Base-by-base conservation (phyloP, 2,797 vertebrate species). In the Melopsittacus undulatus region DNA sequence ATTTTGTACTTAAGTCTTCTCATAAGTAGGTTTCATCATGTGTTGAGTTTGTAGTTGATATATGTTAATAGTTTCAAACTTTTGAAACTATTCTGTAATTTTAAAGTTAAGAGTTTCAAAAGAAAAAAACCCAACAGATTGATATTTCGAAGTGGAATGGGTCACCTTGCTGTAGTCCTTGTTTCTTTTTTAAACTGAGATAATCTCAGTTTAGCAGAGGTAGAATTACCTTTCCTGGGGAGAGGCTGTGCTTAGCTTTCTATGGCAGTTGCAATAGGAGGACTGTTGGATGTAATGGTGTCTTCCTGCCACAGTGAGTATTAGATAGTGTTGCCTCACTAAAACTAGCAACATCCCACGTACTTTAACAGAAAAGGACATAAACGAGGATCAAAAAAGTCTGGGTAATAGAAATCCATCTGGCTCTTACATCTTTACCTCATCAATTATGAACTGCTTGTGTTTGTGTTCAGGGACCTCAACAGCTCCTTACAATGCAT, bases 231-330 rank as follows among this genome's bases (percentile, higher is more conserved):
- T 66, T 77, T 57, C n/a, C 4, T 13, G 17, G 46, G 23, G 11
- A 14, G 38, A 64, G 40, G 9, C 11, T 62, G 32, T 54, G 24
- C 30, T 45, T 27, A 45, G 42, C 51, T 62, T 32, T 36, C 27
- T 4, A 0, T 10, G 61, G 49, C 40, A 12, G 17, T 14, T 49
- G n/a, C 42, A 38, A 48, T 3, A 59, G 29, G 21, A 83, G 16
- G 21, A 29, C 27, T 74, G 27, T 23, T 46, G n/a, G 32, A 17
- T 48, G 9, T 19, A 20, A 2, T 7, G 34, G 23, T 56, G 43
- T 10, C 2, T 45, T 92, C 91, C 1, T 11, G 43, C 56, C 3
- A 0, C 0, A 0, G 0, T 13, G 10, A 48, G 38, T 9, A 4
- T 79, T 52, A 14, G 76, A 32, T 32, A 46, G 42, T 59, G 14